Base-by-base conservation (phyloP, 2,888 invertebrate genomes). In the Nomada lathburiana region DNA sequence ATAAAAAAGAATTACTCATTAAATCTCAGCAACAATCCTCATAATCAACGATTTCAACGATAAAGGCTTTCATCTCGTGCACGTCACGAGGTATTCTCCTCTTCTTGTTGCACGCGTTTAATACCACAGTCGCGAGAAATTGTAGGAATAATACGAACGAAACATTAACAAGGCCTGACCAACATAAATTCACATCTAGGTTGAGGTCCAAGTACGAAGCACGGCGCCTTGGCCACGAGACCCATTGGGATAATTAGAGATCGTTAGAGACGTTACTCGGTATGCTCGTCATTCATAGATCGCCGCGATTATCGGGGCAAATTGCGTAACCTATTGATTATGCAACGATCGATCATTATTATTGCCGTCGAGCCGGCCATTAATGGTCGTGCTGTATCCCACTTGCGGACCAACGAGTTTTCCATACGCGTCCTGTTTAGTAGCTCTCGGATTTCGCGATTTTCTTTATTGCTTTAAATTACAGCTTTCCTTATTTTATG, bases 311-410 rank as follows among this genome's bases (percentile, higher is more conserved):
- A 85, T 60, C 84, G 36, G 73, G 84, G 78, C 76, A 67, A 80
- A 82, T 89, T 89, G 80, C 84, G 84, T 86, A 87, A 89, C 83
- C 82, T 75, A 86, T 86, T 73, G 78, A 83, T 88, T 86, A 77
- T 78, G 79, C 72, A 88, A 88, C 80, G 76, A 82, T 84, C 86
- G 86, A 84, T 87, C 82, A 84, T 82, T 82, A 88, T 88, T 86
- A 78, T 80, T 67, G 73, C 77, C 52, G 55, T 57, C 36, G 59
- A 74, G 75, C 59, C 72, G 67, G 18, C 60, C 52, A 82, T 83
- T 80, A 76, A 36, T 20, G 70, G 64, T 36, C 42, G 69, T 65
- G 70, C 60, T 55, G 69, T 82, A 82, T 80, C 82, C 82, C 62
- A 69, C 79, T 76, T 76, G 62, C 75, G 44, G 59, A 47, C 44